Evolutionary conservation across 2,113 vertebrate species (phyloP).

Genomic region (Coturnix japonica): DNA sequence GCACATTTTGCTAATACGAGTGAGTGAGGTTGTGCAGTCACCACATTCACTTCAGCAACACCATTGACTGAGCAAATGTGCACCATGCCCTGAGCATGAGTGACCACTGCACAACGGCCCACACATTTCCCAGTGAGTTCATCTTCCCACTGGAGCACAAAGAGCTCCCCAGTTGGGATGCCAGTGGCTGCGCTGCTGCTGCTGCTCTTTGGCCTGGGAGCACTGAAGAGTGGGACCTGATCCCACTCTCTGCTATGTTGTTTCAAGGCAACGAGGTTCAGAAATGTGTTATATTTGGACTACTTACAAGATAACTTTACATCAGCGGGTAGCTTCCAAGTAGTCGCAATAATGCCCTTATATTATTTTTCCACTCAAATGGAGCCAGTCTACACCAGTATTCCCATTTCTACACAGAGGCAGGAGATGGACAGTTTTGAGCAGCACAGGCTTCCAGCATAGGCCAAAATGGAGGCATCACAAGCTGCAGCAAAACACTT

Average conservation of each 20-base stretch:
- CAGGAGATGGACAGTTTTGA: background rate
- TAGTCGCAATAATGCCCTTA: background rate
- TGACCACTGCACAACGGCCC: background rate
- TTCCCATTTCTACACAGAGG: background rate
- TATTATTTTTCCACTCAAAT: background rate
- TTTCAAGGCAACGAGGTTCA: background rate
- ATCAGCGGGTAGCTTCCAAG: background rate
- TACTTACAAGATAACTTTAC: background rate
- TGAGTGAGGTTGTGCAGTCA: slow-evolving; percentile 5
- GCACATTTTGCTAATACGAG: slow-evolving; percentile 63
- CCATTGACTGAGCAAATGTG: background rate
- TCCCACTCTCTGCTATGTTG: background rate
- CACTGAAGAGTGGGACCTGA: background rate
- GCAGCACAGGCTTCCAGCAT: background rate
- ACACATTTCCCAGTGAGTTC: background rate
- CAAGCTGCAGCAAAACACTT: background rate
- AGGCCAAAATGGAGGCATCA: background rate
- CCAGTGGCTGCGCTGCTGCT: accelerated
- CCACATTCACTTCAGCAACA: slow-evolving; percentile 14
- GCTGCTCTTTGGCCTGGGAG: background rate
- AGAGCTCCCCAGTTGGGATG: background rate
- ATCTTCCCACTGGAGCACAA: background rate
- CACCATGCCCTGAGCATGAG: background rate
- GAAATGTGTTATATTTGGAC: accelerated
- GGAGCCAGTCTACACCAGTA: background rate